Percentiles rank a stretch among this genome's conserved stretches.
Conservation (phyloP, 1,140 invertebrate genomes). For the Archivesica marissinica region DNA sequence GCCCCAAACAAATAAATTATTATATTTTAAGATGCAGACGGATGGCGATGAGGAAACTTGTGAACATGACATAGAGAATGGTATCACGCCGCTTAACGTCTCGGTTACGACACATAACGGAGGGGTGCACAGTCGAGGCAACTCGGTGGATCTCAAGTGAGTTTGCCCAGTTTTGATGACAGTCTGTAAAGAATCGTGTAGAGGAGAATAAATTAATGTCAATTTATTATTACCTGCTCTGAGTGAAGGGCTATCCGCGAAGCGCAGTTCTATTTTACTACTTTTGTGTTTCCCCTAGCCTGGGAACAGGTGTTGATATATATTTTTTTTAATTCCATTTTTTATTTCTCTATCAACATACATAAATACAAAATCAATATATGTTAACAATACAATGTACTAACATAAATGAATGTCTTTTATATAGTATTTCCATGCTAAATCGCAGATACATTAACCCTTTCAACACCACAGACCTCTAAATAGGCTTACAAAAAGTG, state of each 20-base stretch:
- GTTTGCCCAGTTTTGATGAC: not conserved
- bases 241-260: no score
- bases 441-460: not conserved
- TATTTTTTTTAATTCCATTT: not conserved
- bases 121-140: conserved; percentile 40
- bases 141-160: conserved; percentile 44
- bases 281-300: not conserved
- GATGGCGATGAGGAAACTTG: not conserved
- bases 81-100: conserved; percentile 15
- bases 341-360: not conserved
- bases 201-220: no score
- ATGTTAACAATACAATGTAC: not conserved
- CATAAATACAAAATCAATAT: not conserved
- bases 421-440: not conserved
- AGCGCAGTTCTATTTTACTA: no score
- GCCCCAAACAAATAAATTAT: not conserved
- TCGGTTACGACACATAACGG: conserved; percentile 30
- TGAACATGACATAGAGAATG: conserved; percentile 11
- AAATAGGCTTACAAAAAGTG: not conserved
- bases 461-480: not conserved
- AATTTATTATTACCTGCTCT: no score
- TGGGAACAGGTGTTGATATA: not conserved
- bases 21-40: not conserved
- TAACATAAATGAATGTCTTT: not conserved
- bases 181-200: no score